Evolutionary conservation across 2,797 vertebrate species (phyloP).

Genomic region (Clarias laeviceps): DNA sequence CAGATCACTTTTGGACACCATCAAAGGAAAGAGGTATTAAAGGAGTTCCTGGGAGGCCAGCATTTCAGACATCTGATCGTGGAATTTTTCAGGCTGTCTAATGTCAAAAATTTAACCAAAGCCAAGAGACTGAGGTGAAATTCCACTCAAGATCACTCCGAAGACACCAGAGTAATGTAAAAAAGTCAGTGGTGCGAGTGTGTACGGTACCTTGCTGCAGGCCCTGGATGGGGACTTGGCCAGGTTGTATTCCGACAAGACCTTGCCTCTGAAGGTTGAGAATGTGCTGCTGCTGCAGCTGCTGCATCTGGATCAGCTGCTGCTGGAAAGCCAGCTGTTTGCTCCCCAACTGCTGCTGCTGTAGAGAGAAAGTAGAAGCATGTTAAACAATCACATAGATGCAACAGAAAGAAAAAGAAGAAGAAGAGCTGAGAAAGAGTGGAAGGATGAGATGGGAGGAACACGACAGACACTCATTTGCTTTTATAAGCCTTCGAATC

Average conservation of each 20-base stretch:
- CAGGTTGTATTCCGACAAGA: constrained; percentile 90
- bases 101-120: neutral
- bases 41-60: too few species aligned
- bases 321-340: constrained; percentile 99
- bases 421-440: constrained; percentile 57
- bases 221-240: constrained; percentile 88
- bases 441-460: constrained; percentile 59
- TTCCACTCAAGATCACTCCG: too few species aligned
- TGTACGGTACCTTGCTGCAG: constrained; percentile 95
- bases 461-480: constrained; percentile 49
- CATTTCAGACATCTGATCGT: too few species aligned
- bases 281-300: constrained; percentile 98
- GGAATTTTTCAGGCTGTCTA: neutral
- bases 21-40: neutral
- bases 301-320: constrained; percentile 99
- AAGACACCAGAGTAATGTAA: neutral
- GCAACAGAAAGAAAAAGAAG: neutral
- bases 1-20: neutral
- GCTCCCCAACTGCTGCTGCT: constrained; percentile 85
- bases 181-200: neutral
- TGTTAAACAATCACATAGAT: constrained; percentile 39
- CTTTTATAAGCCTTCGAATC: constrained; percentile 53
- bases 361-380: constrained; percentile 38
- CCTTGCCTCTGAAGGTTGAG: constrained; percentile 98
- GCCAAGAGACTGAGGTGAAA: neutral